Base-by-base conservation (phyloP, 2,113 vertebrate species). In the Gorsachius goisagi region DNA sequence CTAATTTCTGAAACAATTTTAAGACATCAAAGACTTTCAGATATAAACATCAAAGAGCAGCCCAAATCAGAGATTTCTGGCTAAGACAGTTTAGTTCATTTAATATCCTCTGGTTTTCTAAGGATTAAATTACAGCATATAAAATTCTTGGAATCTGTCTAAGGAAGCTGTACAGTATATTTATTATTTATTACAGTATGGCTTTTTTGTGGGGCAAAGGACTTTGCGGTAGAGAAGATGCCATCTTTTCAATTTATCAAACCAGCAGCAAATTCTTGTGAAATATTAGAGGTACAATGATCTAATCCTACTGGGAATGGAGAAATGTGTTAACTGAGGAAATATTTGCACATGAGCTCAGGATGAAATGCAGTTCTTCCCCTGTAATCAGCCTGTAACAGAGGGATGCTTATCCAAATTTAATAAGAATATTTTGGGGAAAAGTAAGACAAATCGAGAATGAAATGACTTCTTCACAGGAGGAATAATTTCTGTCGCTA, bases 81-180 rank as follows among this genome's bases (percentile, higher is more conserved):
- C 96, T 98, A 98, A 98, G 97, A 98, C 97, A 98, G 97, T 98
- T 98, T 96, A 98, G 98, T 98, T 98, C 97, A 98, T 97, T 98
- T 98, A 98, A 98, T 98, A 98, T 98, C 98, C 98, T 98, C 96
- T 97, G 95, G 97, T 98, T 98, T 98, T 97, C 93, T 96, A 95
- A 94, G 96, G 97, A 98, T 98, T 98, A 98, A 98, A 98, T 98
- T 98, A 96, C 98, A 98, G 97, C 96, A 97, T 98, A 98, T 98
- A 98, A 98, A 98, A 98, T 98, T 98, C 97, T 97, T 98, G 98
- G 98, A 98, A 98, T 98, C 96, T 97, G 90, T 87, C 91, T 97
- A 94, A 98, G 97, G 97, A 98, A 98, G 94, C 71, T 92, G 85
- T 86, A 90, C 86, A 94, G 80, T 96, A 92, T 97, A 97, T 97